Base-by-base conservation (phyloP, 2,797 vertebrate genomes). In the Lithobates pipiens region DNA sequence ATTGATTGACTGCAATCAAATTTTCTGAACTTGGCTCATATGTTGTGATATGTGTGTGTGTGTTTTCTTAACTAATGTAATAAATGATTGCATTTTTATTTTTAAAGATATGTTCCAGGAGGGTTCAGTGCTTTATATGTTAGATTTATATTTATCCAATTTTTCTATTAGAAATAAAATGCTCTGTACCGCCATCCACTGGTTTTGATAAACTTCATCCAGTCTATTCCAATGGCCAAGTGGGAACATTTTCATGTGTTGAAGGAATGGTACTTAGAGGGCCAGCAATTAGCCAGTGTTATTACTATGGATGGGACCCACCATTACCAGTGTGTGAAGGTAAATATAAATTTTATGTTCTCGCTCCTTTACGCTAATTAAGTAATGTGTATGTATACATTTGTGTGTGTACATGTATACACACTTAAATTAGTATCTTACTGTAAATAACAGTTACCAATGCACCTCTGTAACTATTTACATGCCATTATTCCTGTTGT, bases 281-380 rank as follows among this genome's bases (percentile, higher is more conserved):
- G 63, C 74, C 71, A 44, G 70, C 63, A 27, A 65, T 82, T 23
- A 82, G 54, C 25, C 80, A 82, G 50, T 82, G 80, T 82, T 82
- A 74, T 42, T 82, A 82, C 54, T 82, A 82, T 82, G 80, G 80
- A 3, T 82, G 80, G 80, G 80, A 82, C 39, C 80, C 80, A 74
- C 50, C 70, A 9, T 63, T 82, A 29, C 80, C 80, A 23, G 74
- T 57, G 21, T 82, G 80, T 74, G 32, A 74, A 29, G 80, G 80
- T 82, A 82, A 82, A 74, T 74, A 44, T 61, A 2, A 75, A n/a
- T 27, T 61, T 29, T 74, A 61, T 42, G 6, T 21, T 16, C 7
- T 65, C 7, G n/a, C 10, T 44, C 1, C 39, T 42, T 46, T 46
- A 50, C 46, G 3, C 46, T 50, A 16, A 10, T 50, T 50, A 50